Evolutionary conservation across 2,888 invertebrate species (phyloP), one percentile per base, ranked within the genome.

Genomic region (Rapana venosa): DNA sequence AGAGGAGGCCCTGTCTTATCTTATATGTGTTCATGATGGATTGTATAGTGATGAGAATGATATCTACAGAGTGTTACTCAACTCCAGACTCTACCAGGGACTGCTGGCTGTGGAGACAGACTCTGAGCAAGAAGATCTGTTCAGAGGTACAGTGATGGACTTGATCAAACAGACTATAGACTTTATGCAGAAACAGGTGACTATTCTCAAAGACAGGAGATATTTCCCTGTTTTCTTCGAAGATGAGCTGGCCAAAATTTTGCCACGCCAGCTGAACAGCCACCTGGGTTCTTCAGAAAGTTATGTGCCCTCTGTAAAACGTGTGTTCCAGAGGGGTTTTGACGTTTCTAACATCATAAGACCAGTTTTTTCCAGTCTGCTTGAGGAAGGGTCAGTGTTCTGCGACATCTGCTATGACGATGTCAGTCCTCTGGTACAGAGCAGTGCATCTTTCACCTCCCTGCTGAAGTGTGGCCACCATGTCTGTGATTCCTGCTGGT

Each of bases 401-500:
- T 92, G 92, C 88, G 89, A 90, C n/a, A 90, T 92, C 32, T 92
- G 92, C 61, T 92, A 91, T 86, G 91, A 91, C 35, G 90, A 88
- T 20, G 83, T 92, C 61, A 91, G 85, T 35, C 91, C 92, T 36
- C 58, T 77, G 35, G 87, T 87, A 6, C 13, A 35, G 0, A 87
- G 47, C 20, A 79, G 77, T 20, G 77, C 77, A 11, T 32, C 89
- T 22, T 90, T 90, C 36, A 92, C 92, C 0, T 17, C 90, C 70
- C 89, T 92, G 26, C 30, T 79, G 26, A 88, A 35, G 22, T 92
- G 92, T 74, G 84, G 90, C 22, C 92, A 92, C 88, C 79, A 74
- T 47, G 92, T 92, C 83, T 92, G 92, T 88, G 90, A 92, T 85
- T 47, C 61, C 0, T 92, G 92, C 84, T 92, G 91, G 91, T 70